Evolutionary conservation across 2,888 invertebrate species (phyloP).

Genomic region (Coenonympha glycerion): DNA sequence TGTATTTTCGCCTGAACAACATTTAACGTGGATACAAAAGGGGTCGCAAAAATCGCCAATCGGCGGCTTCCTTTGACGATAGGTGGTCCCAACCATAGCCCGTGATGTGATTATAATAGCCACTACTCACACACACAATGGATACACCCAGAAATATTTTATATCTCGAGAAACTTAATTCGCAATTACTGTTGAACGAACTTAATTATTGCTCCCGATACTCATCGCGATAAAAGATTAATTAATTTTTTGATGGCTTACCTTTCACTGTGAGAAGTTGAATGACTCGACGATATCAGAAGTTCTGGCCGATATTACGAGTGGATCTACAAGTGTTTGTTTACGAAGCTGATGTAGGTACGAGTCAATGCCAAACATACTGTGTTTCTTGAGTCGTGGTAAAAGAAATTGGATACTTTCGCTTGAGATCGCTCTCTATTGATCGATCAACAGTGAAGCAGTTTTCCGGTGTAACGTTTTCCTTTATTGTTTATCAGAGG

Average conservation of each 20-base stretch:
- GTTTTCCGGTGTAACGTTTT: background rate
- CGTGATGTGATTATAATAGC: slow-evolving; percentile 74
- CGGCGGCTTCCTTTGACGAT: slow-evolving; percentile 69
- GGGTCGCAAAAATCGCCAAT: slow-evolving; percentile 66
- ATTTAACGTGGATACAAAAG: slow-evolving; percentile 53
- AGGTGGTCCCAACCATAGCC: slow-evolving; percentile 62
- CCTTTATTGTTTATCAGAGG: background rate
- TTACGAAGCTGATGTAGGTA: slow-evolving; percentile 38
- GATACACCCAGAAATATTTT: slow-evolving; percentile 47
- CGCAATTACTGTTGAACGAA: slow-evolving; percentile 42
- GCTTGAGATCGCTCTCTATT: slow-evolving; percentile 63
- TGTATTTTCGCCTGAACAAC: slow-evolving; percentile 52
- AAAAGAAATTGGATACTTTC: slow-evolving; percentile 66
- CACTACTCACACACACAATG: slow-evolving; percentile 57
- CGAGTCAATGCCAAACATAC: background rate
- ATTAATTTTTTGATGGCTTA: slow-evolving; percentile 54
- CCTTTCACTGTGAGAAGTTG: slow-evolving; percentile 37
- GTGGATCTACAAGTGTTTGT: slow-evolving; percentile 23
- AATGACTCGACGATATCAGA: slow-evolving; percentile 35
- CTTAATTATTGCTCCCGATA: slow-evolving; percentile 43
- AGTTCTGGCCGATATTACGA: slow-evolving; percentile 27
- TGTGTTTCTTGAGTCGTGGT: slow-evolving; percentile 35
- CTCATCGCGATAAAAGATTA: slow-evolving; percentile 47
- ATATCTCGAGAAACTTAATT: slow-evolving; percentile 40
- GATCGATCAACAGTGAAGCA: slow-evolving; percentile 32